Evolutionary conservation across 2,113 vertebrate genomes (phyloP), one percentile per base, ranked within the genome.

Genomic region (Cnemophilus loriae): DNA sequence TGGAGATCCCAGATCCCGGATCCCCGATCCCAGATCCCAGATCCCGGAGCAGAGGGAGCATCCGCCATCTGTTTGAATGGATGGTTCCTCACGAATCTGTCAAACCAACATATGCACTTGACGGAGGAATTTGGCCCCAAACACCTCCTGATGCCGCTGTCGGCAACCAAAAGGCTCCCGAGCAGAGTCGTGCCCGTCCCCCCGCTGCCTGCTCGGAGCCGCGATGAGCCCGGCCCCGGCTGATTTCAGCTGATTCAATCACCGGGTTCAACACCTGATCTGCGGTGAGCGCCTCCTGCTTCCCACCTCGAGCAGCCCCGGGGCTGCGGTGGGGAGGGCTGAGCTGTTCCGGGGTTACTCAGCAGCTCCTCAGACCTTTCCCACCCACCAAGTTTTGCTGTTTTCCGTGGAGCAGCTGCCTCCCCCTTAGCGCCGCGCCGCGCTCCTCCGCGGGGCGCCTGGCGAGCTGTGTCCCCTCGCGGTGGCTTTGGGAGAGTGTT

Each of bases 361-460:
- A 75, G 88, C 92, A 59, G 53, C 73, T 37, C 37, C 95, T 90
- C 95, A 90, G 63, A 86, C 87, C 90, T 84, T 84, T 80, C 52
- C 96, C 90, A 92, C 92, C 86, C 93, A 91, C 95, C 82, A 92
- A 96, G 90, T 96, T 94, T 86, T 7, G n/a, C 56, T 26, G 76
- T 19, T 95, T 81, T 18, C 79, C 85, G 0, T 10, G 55, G 30
- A 90, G 93, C 90, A 41, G 92, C 90, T 57, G 74, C 83, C 26
- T 61, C 81, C 70, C 88, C 84, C 49, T 53, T 32, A 56, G 15
- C 30, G 27, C 85, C 4, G 57, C 12, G 57, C 49, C 27, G 55
- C 47, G 7, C 73, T 79, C 7, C 2, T 10, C 74, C 39, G 0
- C 11, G 4, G 68, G 80, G 86, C 18, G 10, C 91, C 56, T 10